phyloP scores from a whole-genome alignment of 2,113 vertebrate species.

The Numenius arquata region DNA sequence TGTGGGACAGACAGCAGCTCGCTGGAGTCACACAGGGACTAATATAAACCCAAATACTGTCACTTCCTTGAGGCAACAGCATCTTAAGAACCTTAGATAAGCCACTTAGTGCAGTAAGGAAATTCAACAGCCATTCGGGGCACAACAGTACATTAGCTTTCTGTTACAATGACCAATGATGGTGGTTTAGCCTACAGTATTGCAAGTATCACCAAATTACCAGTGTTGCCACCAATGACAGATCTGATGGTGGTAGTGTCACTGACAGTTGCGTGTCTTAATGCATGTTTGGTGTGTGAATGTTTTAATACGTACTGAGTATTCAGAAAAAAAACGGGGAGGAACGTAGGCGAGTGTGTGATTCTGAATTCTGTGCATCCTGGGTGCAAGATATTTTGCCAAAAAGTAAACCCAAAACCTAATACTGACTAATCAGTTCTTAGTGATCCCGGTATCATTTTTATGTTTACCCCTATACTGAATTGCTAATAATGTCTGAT shows the following conservation, averaged over 20 bases:
- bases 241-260: background rate
- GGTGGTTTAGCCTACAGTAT: background rate
- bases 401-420: background rate
- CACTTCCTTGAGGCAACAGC: background rate
- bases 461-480: background rate
- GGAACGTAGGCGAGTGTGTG: background rate
- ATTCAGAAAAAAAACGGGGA: background rate
- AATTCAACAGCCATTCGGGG: background rate
- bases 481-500: background rate
- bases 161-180: background rate
- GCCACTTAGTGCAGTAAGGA: background rate
- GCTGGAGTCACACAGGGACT: rapidly evolving
- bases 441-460: background rate
- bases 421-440: background rate
- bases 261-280: background rate
- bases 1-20: background rate
- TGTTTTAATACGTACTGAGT: background rate
- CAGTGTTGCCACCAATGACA: background rate
- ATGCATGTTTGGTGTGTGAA: background rate
- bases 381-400: background rate
- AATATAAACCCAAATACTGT: background rate
- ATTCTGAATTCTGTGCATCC: background rate
- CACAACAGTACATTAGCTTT: background rate
- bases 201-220: background rate
- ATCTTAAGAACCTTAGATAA: background rate